Evolutionary conservation across 2,888 invertebrate species (phyloP).

Genomic region (Digitonthophagus gazella): DNA sequence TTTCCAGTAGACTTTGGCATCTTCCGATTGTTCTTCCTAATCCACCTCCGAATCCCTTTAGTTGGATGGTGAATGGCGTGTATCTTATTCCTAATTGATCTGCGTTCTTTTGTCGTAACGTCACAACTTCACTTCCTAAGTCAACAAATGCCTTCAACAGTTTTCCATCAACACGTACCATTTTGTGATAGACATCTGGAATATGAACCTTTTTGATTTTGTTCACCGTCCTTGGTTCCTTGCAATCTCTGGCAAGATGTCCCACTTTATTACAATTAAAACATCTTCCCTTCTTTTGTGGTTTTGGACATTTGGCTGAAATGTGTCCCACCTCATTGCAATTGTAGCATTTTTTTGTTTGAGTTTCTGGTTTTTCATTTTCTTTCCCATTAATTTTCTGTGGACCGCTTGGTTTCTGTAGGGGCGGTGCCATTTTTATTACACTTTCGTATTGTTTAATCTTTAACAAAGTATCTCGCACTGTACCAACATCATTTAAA

Average conservation of each 20-base stretch:
- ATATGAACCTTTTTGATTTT: neutral
- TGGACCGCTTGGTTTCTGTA: neutral
- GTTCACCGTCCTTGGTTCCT: neutral
- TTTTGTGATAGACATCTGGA: slow-evolving; percentile 19
- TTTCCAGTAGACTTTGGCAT: neutral
- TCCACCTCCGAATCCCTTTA: slow-evolving; percentile 25
- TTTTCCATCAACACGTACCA: slow-evolving; percentile 18
- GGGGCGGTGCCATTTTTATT: neutral
- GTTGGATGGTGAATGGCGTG: slow-evolving; percentile 1
- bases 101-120: slow-evolving; percentile 14
- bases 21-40: slow-evolving; percentile 17
- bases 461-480: neutral
- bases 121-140: slow-evolving; percentile 25
- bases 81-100: slow-evolving; percentile 14
- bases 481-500: neutral
- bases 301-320: slow-evolving; percentile 3
- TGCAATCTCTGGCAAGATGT: neutral
- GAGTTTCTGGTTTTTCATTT: too few relatives aligned
- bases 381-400: too few relatives aligned
- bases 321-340: neutral
- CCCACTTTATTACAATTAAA: slow-evolving; percentile 1
- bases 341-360: slow-evolving; percentile 2
- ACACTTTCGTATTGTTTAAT: slow-evolving; percentile 5
- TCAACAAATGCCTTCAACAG: slow-evolving; percentile 20
- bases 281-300: neutral